These are phyloP conservation scores for Emys orbicularis DNA, from an alignment of 2,797 vertebrate genomes.

Conservation along the genomic window DNA sequence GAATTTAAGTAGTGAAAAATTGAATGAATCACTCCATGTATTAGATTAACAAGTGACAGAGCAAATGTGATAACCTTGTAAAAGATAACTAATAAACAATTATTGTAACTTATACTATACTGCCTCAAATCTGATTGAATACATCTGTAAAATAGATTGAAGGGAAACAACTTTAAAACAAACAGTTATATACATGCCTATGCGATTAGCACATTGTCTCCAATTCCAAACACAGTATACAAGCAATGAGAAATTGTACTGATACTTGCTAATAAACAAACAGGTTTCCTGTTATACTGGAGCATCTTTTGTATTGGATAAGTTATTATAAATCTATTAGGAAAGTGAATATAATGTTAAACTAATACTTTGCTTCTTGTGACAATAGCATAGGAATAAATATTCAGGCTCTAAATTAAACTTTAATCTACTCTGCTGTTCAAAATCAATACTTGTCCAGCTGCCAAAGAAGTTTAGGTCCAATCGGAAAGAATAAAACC, in stretches of 20 bases:
- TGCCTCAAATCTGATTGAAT: background rate
- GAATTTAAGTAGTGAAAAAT: background rate
- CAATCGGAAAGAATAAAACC: background rate
- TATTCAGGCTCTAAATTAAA: constrained; percentile 15
- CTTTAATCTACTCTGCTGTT: constrained; percentile 1
- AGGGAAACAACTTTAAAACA: background rate
- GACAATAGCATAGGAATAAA: constrained; percentile 21
- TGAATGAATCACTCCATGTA: background rate
- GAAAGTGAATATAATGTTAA: constrained; percentile 9
- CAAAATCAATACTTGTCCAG: constrained; percentile 5
- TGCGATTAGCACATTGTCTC: background rate
- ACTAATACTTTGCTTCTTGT: constrained; percentile 29
- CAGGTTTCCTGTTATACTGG: background rate
- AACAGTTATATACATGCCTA: background rate
- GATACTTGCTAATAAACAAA: background rate
- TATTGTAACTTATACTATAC: background rate
- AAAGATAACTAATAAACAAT: background rate
- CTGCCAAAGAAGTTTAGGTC: constrained; percentile 21
- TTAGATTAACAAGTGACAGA: background rate
- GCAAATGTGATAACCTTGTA: background rate
- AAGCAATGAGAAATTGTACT: background rate
- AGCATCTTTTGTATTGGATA: background rate
- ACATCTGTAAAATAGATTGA: background rate
- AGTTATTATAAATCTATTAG: background rate
- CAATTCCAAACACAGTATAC: background rate